Conservation (phyloP, 2,888 invertebrate species). For the Ariolimax columbianus region DNA sequence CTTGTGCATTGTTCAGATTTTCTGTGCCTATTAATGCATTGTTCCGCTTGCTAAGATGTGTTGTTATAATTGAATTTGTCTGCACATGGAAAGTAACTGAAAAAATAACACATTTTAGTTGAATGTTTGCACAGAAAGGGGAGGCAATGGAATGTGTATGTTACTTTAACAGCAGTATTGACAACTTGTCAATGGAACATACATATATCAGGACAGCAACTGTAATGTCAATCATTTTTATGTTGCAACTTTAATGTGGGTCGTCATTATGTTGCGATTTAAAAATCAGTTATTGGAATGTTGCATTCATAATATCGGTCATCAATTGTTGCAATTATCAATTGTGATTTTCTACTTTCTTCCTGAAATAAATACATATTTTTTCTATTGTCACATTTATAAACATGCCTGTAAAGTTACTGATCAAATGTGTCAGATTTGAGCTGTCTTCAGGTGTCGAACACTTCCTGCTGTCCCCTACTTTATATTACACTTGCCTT, state of each 20-base stretch:
- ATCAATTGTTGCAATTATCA: no score
- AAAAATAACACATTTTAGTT: not conserved
- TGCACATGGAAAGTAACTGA: not conserved
- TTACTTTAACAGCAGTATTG: no score
- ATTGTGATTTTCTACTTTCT: no score
- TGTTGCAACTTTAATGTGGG: no score
- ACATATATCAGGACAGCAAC: not conserved
- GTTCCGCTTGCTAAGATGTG: conserved; percentile 23
- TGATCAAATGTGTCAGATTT: not conserved
- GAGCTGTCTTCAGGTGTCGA: not conserved
- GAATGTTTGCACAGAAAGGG: not conserved
- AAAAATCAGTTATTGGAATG: no score
- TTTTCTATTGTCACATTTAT: not conserved
- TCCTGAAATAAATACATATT: not conserved
- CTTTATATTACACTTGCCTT: not conserved
- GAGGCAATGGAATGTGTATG: not conserved
- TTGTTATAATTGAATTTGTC: not conserved
- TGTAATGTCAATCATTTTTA: not conserved
- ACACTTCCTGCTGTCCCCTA: not conserved
- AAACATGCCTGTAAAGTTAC: no score
- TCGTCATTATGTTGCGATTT: no score
- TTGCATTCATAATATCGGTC: no score
- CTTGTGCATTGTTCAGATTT: conserved; percentile 11
- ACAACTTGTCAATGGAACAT: not conserved
- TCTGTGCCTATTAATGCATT: conserved; percentile 18